Evolutionary conservation across 2,797 vertebrate species (phyloP).

Genomic region (Channa striata): DNA sequence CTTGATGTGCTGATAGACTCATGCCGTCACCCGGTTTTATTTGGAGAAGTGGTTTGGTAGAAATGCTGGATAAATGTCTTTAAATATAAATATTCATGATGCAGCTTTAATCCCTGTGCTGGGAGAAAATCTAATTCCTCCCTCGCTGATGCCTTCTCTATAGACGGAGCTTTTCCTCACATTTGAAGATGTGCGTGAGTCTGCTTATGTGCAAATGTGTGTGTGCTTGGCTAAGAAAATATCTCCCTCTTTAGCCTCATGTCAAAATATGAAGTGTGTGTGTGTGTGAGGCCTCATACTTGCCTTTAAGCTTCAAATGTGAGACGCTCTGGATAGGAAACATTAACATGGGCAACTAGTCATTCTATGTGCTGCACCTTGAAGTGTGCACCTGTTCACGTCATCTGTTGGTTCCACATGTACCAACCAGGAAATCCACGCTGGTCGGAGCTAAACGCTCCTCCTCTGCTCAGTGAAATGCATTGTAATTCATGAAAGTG

Average conservation of each 20-base stretch:
- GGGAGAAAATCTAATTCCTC: slow-evolving; percentile 55
- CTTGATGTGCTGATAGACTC: background rate
- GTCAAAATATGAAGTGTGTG: slow-evolving; percentile 12
- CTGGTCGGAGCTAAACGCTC: slow-evolving; percentile 17
- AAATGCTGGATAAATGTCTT: slow-evolving; percentile 57
- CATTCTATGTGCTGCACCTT: slow-evolving; percentile 21
- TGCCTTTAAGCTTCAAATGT: slow-evolving; percentile 20
- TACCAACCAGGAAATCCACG: slow-evolving; percentile 29
- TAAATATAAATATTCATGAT: slow-evolving; percentile 76
- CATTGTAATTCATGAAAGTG: slow-evolving; percentile 36
- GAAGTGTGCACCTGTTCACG: slow-evolving; percentile 35
- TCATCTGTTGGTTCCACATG: slow-evolving; percentile 52
- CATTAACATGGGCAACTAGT: slow-evolving; percentile 24
- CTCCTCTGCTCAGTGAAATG: background rate
- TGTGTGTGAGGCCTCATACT: slow-evolving; percentile 4
- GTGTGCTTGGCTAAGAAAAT: background rate
- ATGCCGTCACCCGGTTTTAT: slow-evolving; percentile 36
- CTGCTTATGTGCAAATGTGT: background rate
- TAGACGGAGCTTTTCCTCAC: slow-evolving; percentile 21
- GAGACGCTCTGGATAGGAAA: slow-evolving; percentile 15
- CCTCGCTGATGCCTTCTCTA: slow-evolving; percentile 39
- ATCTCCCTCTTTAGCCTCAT: slow-evolving; percentile 5
- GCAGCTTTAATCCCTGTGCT: slow-evolving; percentile 63
- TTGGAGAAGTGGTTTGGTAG: slow-evolving; percentile 51
- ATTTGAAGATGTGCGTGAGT: background rate